These are phyloP conservation scores for Chirona hameri DNA, from an alignment of 2,888 invertebrate genomes.

Conservation along the genomic window DNA sequence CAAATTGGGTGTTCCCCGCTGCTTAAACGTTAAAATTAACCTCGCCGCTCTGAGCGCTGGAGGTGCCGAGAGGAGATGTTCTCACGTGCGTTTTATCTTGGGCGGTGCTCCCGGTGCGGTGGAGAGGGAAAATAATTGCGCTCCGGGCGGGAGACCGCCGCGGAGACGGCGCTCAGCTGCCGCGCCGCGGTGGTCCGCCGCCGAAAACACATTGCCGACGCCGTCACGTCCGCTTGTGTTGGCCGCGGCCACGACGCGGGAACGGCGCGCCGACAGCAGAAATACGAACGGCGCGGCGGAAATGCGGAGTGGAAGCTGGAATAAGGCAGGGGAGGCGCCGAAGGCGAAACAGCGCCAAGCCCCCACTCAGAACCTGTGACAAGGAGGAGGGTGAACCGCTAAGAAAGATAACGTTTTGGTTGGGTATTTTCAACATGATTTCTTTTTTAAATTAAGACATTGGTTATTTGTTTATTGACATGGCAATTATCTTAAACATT, in stretches of 20 bases:
- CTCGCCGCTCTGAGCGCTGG: background rate
- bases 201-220: slow-evolving; percentile 10
- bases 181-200: slow-evolving; percentile 9
- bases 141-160: background rate
- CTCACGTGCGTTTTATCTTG: slow-evolving; percentile 27
- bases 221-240: background rate
- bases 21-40: slow-evolving; percentile 27
- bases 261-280: background rate
- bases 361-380: too few species aligned
- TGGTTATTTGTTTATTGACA: too few species aligned
- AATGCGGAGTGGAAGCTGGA: too few species aligned
- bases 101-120: background rate
- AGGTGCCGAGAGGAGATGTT: slow-evolving; percentile 5
- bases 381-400: too few species aligned
- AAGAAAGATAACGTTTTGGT: too few species aligned
- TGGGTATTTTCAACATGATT: too few species aligned
- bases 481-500: too few species aligned
- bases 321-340: too few species aligned
- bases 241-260: background rate
- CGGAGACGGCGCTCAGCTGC: background rate
- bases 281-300: too few species aligned
- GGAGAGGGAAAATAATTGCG: slow-evolving; percentile 10
- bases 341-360: too few species aligned
- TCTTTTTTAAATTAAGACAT: too few species aligned
- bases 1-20: slow-evolving; percentile 13